These are phyloP conservation scores for Operophtera brumata DNA, from an alignment of 2,888 invertebrate genomes.

Conservation along the genomic window DNA sequence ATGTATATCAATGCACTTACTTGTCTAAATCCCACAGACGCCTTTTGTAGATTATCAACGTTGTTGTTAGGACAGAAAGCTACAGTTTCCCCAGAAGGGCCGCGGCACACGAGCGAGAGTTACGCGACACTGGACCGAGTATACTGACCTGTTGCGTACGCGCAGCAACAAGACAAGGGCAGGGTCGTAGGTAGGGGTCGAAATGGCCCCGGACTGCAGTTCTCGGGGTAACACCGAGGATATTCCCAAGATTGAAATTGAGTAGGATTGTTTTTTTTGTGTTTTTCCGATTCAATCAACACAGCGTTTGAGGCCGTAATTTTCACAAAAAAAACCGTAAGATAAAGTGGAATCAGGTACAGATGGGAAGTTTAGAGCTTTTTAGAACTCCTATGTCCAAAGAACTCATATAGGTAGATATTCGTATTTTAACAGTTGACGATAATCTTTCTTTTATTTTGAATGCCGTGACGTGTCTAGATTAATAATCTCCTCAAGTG, in stretches of 20 bases:
- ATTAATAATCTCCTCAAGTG: no score
- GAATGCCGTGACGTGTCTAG: no score
- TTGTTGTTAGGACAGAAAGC: neutral
- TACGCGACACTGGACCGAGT: neutral
- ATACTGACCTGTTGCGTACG: conserved; percentile 12
- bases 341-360: no score
- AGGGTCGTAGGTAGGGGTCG: conserved; percentile 3
- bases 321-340: no score
- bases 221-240: neutral
- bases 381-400: no score
- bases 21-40: neutral
- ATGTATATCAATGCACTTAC: neutral
- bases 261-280: no score
- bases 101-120: neutral
- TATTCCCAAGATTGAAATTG: neutral
- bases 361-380: no score
- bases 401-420: no score
- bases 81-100: conserved; percentile 2
- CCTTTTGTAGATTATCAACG: neutral
- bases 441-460: no score
- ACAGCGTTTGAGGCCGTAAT: no score
- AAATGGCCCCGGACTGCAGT: neutral
- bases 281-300: no score
- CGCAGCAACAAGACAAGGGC: conserved; percentile 4
- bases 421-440: no score